phyloP scores from a whole-genome alignment of 2,888 invertebrate species.

The Phengaris alcon region DNA sequence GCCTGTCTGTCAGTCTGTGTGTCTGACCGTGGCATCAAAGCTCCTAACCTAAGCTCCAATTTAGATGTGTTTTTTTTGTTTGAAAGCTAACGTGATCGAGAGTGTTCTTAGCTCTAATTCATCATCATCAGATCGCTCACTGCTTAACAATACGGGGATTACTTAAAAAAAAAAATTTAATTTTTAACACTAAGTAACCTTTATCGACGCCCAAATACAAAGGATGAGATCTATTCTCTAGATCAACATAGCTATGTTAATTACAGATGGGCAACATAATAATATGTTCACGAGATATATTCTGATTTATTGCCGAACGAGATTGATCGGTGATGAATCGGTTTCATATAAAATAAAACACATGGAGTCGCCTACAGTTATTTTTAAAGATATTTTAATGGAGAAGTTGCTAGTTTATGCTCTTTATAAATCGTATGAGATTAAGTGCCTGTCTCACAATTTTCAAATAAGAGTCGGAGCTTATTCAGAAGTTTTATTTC shows the following conservation, averaged over 20 bases:
- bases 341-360: conserved; percentile 37
- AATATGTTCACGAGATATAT: conserved; percentile 53
- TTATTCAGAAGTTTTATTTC: too few relatives aligned
- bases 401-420: neutral
- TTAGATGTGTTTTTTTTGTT: too few relatives aligned
- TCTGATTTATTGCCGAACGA: conserved; percentile 65
- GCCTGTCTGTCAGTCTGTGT: too few relatives aligned
- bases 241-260: conserved; percentile 53
- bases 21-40: too few relatives aligned
- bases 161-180: too few relatives aligned
- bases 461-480: too few relatives aligned
- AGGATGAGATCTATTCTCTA: conserved; percentile 44
- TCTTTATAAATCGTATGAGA: neutral
- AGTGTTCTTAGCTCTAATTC: too few relatives aligned
- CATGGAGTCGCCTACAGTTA: conserved; percentile 45
- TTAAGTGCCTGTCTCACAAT: too few relatives aligned
- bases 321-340: conserved; percentile 74
- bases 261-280: conserved; percentile 61
- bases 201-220: conserved; percentile 33
- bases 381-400: neutral
- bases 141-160: too few relatives aligned
- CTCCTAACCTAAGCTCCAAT: too few relatives aligned
- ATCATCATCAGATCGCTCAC: too few relatives aligned
- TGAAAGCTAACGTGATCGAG: too few relatives aligned
- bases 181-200: conserved; percentile 20